These are phyloP conservation scores for Phorcus lineatus DNA, from an alignment of 2,888 invertebrate genomes.

Conservation along the genomic window DNA sequence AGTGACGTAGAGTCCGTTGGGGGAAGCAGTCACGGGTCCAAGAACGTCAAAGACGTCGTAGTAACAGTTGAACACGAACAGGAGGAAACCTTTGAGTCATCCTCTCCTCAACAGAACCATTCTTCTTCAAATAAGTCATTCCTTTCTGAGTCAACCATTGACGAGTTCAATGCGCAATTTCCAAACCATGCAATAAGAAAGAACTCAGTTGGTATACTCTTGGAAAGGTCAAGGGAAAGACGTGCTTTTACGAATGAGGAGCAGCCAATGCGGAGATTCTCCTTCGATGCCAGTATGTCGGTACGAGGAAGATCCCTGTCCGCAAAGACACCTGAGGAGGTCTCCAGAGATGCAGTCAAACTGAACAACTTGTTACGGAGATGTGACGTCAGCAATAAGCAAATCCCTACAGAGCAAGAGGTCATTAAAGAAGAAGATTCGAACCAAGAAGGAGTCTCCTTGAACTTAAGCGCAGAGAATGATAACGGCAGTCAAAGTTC, in stretches of 20 bases:
- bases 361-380: background rate
- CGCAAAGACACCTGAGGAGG: background rate
- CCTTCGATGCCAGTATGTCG: conserved; percentile 10
- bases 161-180: background rate
- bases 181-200: background rate
- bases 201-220: background rate
- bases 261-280: background rate
- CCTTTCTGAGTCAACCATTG: background rate
- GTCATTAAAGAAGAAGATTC: background rate
- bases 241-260: conserved; percentile 17
- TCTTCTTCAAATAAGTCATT: no score
- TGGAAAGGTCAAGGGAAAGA: conserved; percentile 3
- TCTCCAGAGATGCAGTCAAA: background rate
- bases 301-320: conserved; percentile 8
- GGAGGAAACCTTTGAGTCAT: background rate
- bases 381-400: background rate
- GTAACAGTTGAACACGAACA: background rate
- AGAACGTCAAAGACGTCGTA: background rate
- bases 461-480: no score
- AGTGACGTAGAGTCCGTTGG: background rate
- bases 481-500: no score
- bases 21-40: background rate
- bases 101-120: background rate
- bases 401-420: background rate
- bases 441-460: background rate